phyloP scores from a whole-genome alignment of 2,113 vertebrate genomes.

The Dipodomys ordii region DNA sequence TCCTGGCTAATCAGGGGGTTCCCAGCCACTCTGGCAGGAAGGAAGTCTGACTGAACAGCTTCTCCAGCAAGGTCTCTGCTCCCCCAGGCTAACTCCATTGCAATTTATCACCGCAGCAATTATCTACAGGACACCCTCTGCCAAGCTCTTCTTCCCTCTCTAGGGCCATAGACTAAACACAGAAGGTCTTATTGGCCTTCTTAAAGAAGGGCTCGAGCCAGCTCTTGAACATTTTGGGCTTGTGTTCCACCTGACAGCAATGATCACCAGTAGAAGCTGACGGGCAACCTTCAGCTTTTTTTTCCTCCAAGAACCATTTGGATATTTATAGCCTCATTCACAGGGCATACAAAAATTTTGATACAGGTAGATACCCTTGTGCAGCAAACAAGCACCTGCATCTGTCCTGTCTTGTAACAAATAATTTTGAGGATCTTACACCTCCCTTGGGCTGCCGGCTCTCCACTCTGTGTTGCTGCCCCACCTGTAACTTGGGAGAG shows the following conservation, averaged over 20 bases:
- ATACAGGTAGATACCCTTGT: no score
- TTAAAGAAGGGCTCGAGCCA: background rate
- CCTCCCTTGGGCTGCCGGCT: no score
- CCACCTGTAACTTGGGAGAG: background rate
- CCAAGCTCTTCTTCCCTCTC: background rate
- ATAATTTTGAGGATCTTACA: no score
- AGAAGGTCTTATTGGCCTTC: background rate
- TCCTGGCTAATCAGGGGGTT: background rate
- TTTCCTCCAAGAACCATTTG: no score
- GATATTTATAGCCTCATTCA: no score
- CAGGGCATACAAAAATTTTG: no score
- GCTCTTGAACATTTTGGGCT: background rate
- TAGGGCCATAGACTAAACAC: background rate
- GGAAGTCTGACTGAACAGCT: background rate
- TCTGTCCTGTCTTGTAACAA: no score
- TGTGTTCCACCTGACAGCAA: background rate
- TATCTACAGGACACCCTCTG: background rate
- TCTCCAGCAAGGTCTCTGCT: background rate
- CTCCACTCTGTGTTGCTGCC: no score
- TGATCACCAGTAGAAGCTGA: accelerated
- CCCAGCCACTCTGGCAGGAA: background rate
- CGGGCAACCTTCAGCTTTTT: no score
- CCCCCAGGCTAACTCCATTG: background rate
- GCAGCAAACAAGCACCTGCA: no score
- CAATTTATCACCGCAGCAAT: background rate